Evolutionary conservation across 2,888 invertebrate genomes (phyloP), one percentile per base, ranked within the genome.

Genomic region (Dioctria rufipes): DNA sequence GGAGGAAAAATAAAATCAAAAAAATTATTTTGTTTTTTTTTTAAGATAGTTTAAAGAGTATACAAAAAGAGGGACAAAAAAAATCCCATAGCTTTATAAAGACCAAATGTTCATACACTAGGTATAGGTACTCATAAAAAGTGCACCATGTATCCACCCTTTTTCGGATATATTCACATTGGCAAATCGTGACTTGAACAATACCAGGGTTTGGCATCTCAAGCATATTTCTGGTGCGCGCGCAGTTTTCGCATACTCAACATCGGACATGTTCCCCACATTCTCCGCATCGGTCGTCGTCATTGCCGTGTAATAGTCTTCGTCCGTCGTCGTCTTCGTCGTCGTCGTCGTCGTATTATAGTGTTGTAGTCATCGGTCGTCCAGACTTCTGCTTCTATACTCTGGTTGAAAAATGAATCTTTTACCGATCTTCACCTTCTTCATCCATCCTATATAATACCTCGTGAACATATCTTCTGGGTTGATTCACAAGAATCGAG

Each of bases 241-340:
- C 73, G 79, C 75, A 61, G 80, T 77, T 77, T 81, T 80, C 69
- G 77, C 81, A 81, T 81, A 75, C 80, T 80, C 81, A 60, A 81
- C 75, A 60, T 39, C 75, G 60, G 75, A 75, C 81, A 80, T 77
- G 80, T 75, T 75, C 75, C 75, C 77, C 80, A 80, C 81, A 80
- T 81, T 81, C 81, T 69, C 63, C 43, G 58, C 46, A 40, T 75
- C 61, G 13, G 61, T 25, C 25, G 25, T 25, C 25, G 25, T 25
- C 25, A 25, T 25, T 25, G 25, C 25, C 25, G 25, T 25, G 25
- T 25, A 25, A 2, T 25, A 0, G 25, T 25, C 25, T 25, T 25
- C 25, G 25, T 25, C 25, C 25, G 25, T 25, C 25, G 25, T 25
- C 25, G 25, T 25, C 25, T 25, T 25, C 25, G 25, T 25, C 25